Percentiles rank a stretch among this genome's conserved stretches.
phyloP scores from a whole-genome alignment of 1,140 invertebrate species.

The Helicoverpa armigera region DNA sequence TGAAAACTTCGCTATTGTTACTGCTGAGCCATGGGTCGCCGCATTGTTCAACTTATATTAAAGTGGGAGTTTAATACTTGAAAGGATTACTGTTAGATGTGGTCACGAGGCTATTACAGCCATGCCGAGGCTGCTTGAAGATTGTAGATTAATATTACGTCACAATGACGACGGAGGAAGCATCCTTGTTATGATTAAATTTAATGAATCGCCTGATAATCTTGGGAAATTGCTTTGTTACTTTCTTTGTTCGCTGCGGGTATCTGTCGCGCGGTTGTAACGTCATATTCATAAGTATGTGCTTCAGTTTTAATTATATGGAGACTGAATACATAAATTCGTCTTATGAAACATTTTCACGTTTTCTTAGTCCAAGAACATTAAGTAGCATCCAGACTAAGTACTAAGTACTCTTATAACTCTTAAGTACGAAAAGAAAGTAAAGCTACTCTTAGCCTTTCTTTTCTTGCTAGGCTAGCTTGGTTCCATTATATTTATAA shows the following conservation, averaged over 20 bases:
- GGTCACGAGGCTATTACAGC: constrained; percentile 62
- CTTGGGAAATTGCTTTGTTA: constrained; percentile 25
- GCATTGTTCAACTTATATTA: constrained; percentile 79
- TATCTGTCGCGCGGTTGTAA: background rate
- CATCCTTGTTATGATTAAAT: constrained; percentile 51
- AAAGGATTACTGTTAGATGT: constrained; percentile 73
- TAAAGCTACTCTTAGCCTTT: background rate
- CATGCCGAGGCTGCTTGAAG: constrained; percentile 41
- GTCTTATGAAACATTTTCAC: too few relatives aligned
- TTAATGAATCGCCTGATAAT: constrained; percentile 50
- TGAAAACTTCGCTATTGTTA: constrained; percentile 76
- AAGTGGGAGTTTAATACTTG: constrained; percentile 76
- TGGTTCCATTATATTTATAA: constrained; percentile 2
- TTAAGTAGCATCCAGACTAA: background rate
- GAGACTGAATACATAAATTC: too few relatives aligned
- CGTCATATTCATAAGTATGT: background rate
- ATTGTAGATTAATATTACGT: constrained; percentile 56
- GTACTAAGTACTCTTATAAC: background rate
- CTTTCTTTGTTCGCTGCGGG: constrained; percentile 23
- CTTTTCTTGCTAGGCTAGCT: background rate
- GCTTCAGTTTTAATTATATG: background rate
- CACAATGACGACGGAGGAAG: constrained; percentile 44
- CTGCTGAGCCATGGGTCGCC: constrained; percentile 66
- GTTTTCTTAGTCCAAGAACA: background rate
- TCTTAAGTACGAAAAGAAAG: background rate